Base-by-base conservation (phyloP, 2,113 vertebrate species). In the Clarias macrocephalus region DNA sequence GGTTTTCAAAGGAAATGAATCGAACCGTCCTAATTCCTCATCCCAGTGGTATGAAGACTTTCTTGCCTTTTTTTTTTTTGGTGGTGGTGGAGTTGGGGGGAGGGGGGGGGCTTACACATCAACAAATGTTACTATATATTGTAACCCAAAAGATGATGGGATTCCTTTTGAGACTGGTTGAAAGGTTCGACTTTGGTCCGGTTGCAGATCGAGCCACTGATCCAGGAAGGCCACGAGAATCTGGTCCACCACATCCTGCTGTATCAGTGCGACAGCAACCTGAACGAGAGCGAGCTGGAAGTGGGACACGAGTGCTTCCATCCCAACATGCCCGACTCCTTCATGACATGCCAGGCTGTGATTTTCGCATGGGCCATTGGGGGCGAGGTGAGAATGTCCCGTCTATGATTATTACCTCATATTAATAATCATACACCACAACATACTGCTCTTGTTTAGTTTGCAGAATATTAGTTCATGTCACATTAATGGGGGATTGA, bases 311-410 rank as follows among this genome's bases (percentile, higher is more conserved):
- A 97, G 86, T 97, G 97, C 82, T 97, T 96, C 90, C 96, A 97
- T 73, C 96, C 96, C 28, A 97, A 97, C 89, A 97, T 97, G 96
- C 96, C 97, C 0, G 96, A 97, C 63, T 94, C 95, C 0, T 97
- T 97, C 90, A 90, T 95, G 8, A 96, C 95, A 1, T 97, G 97
- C 63, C 96, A 97, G 92, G 97, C 96, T 0, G 94, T 97, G 70
- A 92, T 97, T 91, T 96, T 96, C 42, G 96, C 96, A 28, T 97
- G 97, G 97, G 97, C 96, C 90, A 96, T 97, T 80, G 97, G 96
- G 88, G 96, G 96, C 92, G 95, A 97, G 96, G 97, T 97, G 92
- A 76, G 54, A 68, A 65, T 19, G 54, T 59, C 57, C 1, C 9
- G 75, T 54, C 75, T n/a, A 48, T 75, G 72, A n/a, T 11, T 23